These are phyloP conservation scores for Dinothrombium tinctorium DNA, from an alignment of 1,140 invertebrate species.

Conservation along the genomic window DNA sequence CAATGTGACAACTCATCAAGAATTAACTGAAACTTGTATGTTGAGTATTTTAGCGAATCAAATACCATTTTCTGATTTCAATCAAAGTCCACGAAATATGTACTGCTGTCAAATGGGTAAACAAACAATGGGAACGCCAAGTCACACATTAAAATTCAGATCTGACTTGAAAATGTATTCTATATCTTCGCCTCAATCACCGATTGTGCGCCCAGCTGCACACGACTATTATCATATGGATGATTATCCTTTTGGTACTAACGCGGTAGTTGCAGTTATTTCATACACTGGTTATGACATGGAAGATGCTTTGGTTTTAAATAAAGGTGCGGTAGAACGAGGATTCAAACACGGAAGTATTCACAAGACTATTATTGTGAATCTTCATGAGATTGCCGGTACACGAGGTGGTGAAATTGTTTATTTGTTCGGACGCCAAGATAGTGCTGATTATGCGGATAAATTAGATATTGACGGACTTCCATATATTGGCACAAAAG, in stretches of 20 bases:
- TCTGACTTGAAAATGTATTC: conserved; percentile 82
- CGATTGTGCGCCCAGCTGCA: conserved; percentile 62
- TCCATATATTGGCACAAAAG: conserved; percentile 44
- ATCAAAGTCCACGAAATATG: conserved; percentile 96
- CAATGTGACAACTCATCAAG: conserved; percentile 61
- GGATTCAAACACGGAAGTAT: conserved; percentile 78
- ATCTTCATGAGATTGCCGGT: conserved; percentile 27
- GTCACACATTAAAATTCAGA: conserved; percentile 58
- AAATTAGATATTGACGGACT: conserved; percentile 59
- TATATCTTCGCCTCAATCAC: conserved; percentile 61
- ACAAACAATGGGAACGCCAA: conserved; percentile 94
- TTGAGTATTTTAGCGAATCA: conserved; percentile 75
- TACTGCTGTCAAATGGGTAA: conserved; percentile 99
- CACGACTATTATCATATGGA: conserved; percentile 71
- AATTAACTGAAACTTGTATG: conserved; percentile 59
- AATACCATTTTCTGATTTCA: conserved; percentile 95
- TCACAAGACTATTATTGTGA: conserved; percentile 62
- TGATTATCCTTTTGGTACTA: conserved; percentile 83
- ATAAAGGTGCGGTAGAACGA: conserved; percentile 72
- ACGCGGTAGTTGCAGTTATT: conserved; percentile 92
- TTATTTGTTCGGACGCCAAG: conserved; percentile 38
- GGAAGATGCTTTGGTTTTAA: conserved; percentile 99
- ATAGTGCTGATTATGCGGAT: conserved; percentile 25
- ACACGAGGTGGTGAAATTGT: conserved; percentile 4
- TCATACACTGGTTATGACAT: conserved; percentile 99